Percentiles rank a stretch among this genome's conserved stretches.
phyloP scores from a whole-genome alignment of 2,888 invertebrate species.

The Zootermopsis nevadensis region DNA sequence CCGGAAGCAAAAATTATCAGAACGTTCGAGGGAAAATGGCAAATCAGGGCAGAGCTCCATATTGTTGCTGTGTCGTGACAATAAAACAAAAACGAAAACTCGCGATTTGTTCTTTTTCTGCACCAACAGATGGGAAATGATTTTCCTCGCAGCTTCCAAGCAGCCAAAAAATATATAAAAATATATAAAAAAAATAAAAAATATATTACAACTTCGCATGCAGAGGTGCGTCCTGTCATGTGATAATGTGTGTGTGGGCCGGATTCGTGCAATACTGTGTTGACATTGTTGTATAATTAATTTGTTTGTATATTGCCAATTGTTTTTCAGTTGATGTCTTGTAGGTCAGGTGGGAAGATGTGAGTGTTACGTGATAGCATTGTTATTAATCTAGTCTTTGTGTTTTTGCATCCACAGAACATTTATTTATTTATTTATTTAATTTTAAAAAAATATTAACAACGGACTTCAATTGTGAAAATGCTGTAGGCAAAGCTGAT shows the following conservation, averaged over 20 bases:
- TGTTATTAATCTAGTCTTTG: constrained; percentile 24
- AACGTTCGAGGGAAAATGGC: neutral
- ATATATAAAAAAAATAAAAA: too few relatives aligned
- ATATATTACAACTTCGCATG: neutral
- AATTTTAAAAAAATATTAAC: neutral
- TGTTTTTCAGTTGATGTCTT: neutral
- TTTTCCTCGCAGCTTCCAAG: neutral
- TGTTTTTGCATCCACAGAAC: constrained; percentile 22
- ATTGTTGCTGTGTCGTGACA: constrained; percentile 13
- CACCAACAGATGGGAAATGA: neutral
- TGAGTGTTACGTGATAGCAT: neutral
- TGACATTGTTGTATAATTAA: constrained; percentile 12
- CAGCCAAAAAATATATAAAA: too few relatives aligned
- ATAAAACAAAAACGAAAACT: neutral
- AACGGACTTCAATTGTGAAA: neutral
- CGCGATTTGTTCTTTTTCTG: neutral
- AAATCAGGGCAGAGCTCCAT: neutral
- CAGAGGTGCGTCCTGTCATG: neutral
- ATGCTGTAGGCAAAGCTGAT: neutral
- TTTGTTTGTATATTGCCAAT: neutral
- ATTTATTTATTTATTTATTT: constrained; percentile 5
- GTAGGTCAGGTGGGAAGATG: neutral
- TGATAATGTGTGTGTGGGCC: constrained; percentile 20
- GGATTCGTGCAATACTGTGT: constrained; percentile 22
- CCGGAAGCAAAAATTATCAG: neutral